Conservation (phyloP, 1,140 invertebrate species). For the Tetramorium alpestre region DNA sequence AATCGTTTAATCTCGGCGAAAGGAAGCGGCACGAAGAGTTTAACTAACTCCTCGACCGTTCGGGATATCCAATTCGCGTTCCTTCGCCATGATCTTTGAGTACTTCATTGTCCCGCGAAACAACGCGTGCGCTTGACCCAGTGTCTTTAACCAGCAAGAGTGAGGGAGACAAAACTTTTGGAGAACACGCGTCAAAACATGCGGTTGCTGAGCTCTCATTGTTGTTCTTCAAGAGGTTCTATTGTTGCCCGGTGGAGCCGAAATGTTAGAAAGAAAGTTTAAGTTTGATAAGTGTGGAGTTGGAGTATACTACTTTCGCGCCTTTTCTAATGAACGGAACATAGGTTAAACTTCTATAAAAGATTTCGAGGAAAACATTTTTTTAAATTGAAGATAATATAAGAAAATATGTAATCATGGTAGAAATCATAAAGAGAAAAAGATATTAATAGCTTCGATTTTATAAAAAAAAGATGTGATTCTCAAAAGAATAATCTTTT, state of each 20-base stretch:
- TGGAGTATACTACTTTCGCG: neutral
- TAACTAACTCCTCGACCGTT: slow-evolving; percentile 45
- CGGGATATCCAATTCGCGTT: slow-evolving; percentile 41
- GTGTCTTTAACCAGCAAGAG: neutral
- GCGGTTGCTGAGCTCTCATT: neutral
- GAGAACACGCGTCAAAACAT: neutral
- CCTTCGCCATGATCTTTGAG: slow-evolving; percentile 34
- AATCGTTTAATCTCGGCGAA: slow-evolving; percentile 69
- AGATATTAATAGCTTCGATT: neutral
- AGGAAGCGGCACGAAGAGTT: slow-evolving; percentile 44
- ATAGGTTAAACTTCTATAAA: neutral
- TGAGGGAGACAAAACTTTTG: slow-evolving; percentile 13
- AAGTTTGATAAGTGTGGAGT: slow-evolving; percentile 22
- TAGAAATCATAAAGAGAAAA: neutral
- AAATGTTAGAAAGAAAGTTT: slow-evolving; percentile 7
- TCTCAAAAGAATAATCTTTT: neutral
- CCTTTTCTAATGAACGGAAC: neutral
- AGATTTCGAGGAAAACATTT: neutral
- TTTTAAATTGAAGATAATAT: neutral
- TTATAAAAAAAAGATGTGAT: neutral
- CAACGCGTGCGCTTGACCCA: slow-evolving; percentile 20
- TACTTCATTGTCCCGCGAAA: slow-evolving; percentile 11
- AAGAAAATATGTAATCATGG: neutral
- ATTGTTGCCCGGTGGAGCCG: neutral
- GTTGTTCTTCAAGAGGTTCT: slow-evolving; percentile 8